Evolutionary conservation across 2,888 invertebrate genomes (phyloP), one percentile per base, ranked within the genome.

Genomic region (Netelia melanura): DNA sequence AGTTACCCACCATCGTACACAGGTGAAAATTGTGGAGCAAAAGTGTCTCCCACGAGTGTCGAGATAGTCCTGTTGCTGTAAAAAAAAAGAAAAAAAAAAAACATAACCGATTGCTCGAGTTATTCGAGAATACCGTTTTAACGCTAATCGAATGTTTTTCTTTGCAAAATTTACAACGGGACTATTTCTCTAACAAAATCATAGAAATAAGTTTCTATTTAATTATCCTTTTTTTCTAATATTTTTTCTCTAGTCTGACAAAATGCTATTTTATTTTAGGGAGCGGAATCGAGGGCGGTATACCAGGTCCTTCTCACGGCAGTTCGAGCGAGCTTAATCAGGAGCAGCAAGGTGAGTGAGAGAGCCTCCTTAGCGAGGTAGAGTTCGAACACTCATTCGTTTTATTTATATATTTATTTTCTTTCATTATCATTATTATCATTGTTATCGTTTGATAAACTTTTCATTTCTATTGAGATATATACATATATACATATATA

Each of bases 341-440:
- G 88, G 93, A 93, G 88, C 93, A 93, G 90, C 93, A 93, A 91
- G 93, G 93, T 93, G 92, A 93, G 93, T 93, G 90, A 87, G 58
- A 87, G 71, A 62, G 23, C 64, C 78, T 78, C 80, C 67, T 61
- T 70, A 84, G 79, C 78, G 81, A 83, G 76, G 44, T 30, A 54
- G 58, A 71, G 48, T 65, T 52, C 14, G 25, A 76, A 68, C 62
- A 56, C 30, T 10, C 43, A 61, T 61, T 25, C 58, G 38, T 43
- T 70, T 2, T 38, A 17, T 71, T 43, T 17, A 43, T 38, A 21
- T 23, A 48, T 44, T 52, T 38, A 21, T 67, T 21, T 56, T 38
- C 61, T 25, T 61, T 64, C 56, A 25, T 64, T 38, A 10, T 81
- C 56, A 65, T 78, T 75, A 70, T 77, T 67, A 17, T 76, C 72